Base-by-base conservation (phyloP, 2,797 vertebrate species). In the Mormyrops boulengeri region DNA sequence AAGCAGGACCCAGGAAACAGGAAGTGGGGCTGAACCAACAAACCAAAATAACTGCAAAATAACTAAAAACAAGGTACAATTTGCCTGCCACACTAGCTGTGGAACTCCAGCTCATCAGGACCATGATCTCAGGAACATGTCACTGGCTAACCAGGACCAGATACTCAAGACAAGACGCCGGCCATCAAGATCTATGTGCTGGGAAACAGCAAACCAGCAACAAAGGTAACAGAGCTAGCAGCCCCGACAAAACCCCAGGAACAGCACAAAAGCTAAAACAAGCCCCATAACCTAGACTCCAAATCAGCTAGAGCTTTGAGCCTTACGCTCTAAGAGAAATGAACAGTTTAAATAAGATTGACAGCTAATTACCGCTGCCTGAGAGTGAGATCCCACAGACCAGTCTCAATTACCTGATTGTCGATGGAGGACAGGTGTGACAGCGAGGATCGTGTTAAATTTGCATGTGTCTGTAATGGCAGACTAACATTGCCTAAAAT, bases 261-360 rank as follows among this genome's bases (percentile, higher is more conserved):
- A 69, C 34, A 69, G 26, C 66, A 69, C 30, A 14, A 69, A 30
- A 34, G 66, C 30, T 69, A 69, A 69, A 69, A 30, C 30, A 34
- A 69, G 12, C 12, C 12, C 11, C 30, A 34, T 69, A 14, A 34
- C 30, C 66, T 14, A 14, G 26, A 69, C 62, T 12, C 62, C 66
- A 69, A 69, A 69, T 69, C 11, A 34, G 11, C 30, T 69, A 69
- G 11, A 14, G 95, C 96, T 95, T 94, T 95, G 66, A 69, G 66
- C 26, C 4, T 30, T 69, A 34, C 11, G 12, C 66, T 69, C 30
- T 34, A 34, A 69, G 30, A 69, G 66, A 95, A 94, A 93, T 92
- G 95, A 94, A 95, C 95, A 95, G 96, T 34, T 49, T 85, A 49
- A 22, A 88, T 66, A 47, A 88, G 44, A 95, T 96, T 96, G 96